A percentile compares a stretch with the other conserved stretches of the same genome.
These are phyloP conservation scores for Riparia riparia DNA, from an alignment of 2,113 vertebrate species.

Conservation along the genomic window DNA sequence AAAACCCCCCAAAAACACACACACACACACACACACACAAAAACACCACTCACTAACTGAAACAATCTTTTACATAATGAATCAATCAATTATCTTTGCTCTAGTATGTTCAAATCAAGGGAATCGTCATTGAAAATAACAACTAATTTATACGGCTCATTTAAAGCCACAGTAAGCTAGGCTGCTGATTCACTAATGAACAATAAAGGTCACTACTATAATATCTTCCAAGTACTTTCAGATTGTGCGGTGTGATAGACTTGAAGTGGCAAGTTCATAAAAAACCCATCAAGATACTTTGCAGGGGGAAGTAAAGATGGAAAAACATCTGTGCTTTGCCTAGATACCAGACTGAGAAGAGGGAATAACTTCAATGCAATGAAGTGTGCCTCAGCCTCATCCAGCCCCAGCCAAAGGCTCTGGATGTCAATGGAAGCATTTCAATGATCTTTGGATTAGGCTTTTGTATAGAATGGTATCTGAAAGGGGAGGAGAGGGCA, in stretches of 20 bases:
- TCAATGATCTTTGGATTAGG: neutral
- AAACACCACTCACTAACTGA: neutral
- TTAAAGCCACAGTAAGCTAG: slow-evolving; percentile 33
- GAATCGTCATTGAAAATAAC: slow-evolving; percentile 51
- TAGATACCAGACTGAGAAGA: neutral
- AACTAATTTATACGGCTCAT: slow-evolving; percentile 57
- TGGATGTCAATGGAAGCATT: slow-evolving; percentile 6
- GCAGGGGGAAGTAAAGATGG: neutral
- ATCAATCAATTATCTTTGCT: slow-evolving; percentile 59
- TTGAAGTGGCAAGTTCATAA: slow-evolving; percentile 2
- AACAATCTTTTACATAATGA: slow-evolving; percentile 66
- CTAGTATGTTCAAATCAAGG: slow-evolving; percentile 57
- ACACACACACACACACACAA: no score
- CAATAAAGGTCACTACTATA: slow-evolving; percentile 63
- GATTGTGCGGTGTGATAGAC: neutral
- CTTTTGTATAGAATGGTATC: neutral
- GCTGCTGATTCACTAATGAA: slow-evolving; percentile 63
- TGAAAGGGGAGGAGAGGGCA: slow-evolving; percentile 22
- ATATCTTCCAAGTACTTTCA: slow-evolving; percentile 20
- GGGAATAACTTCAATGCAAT: neutral
- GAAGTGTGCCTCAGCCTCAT: neutral
- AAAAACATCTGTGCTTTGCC: neutral
- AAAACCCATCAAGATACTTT: neutral
- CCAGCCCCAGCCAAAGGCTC: neutral
- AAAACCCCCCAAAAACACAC: no score